phyloP scores from a whole-genome alignment of 2,113 vertebrate species.

The Pristiophorus japonicus region DNA sequence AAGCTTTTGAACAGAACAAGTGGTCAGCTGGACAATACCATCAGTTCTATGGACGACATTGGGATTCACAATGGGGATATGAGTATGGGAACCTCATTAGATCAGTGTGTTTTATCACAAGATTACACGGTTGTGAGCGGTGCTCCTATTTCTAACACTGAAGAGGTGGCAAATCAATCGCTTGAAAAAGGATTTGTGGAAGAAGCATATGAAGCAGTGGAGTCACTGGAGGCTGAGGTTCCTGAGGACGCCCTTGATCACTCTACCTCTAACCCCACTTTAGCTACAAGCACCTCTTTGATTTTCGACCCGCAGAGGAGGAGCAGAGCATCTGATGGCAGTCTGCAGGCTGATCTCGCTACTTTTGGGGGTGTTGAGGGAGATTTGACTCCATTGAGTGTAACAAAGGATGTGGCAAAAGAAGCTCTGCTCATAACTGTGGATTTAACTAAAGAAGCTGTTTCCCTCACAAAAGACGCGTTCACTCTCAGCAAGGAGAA shows the following conservation, averaged over 20 bases:
- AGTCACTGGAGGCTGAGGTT: slow-evolving; percentile 53
- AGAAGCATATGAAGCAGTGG: slow-evolving; percentile 73
- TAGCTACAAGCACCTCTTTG: slow-evolving; percentile 43
- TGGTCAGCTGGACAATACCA: slow-evolving; percentile 47
- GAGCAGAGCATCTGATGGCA: neutral
- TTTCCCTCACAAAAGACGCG: slow-evolving; percentile 85
- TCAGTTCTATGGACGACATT: slow-evolving; percentile 53
- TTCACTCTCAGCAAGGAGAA: slow-evolving; percentile 77
- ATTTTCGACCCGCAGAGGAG: slow-evolving; percentile 34
- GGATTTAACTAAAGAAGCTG: slow-evolving; percentile 89
- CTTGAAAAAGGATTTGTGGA: slow-evolving; percentile 57
- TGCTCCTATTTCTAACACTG: neutral
- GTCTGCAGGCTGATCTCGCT: slow-evolving; percentile 53
- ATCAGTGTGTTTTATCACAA: slow-evolving; percentile 31
- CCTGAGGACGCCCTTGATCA: slow-evolving; percentile 35
- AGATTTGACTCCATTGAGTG: slow-evolving; percentile 76
- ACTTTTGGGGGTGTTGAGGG: slow-evolving; percentile 72
- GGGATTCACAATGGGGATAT: slow-evolving; percentile 48
- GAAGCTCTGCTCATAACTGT: slow-evolving; percentile 80
- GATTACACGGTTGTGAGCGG: slow-evolving; percentile 42
- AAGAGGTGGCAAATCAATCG: slow-evolving; percentile 44
- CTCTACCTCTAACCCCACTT: slow-evolving; percentile 49
- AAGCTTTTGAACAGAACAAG: slow-evolving; percentile 49
- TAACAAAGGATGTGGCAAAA: slow-evolving; percentile 85
- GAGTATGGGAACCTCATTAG: neutral